These are phyloP conservation scores for Trichogramma pretiosum DNA, from an alignment of 1,140 invertebrate genomes.

Conservation along the genomic window DNA sequence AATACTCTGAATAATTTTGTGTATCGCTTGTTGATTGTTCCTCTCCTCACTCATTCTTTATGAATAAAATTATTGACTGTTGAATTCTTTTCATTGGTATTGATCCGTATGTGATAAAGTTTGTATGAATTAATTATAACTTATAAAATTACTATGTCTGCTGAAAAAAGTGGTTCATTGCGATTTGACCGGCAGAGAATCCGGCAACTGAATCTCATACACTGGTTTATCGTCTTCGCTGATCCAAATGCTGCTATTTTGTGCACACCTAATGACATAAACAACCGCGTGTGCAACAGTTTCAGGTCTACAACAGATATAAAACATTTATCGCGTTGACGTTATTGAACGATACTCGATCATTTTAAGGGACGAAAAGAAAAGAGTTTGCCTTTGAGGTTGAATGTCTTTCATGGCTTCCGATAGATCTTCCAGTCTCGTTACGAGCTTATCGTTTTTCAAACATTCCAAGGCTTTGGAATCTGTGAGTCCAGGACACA, in stretches of 20 bases:
- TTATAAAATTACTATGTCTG: too few relatives aligned
- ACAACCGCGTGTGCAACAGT: conserved; percentile 43
- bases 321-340: not conserved
- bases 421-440: conserved; percentile 12
- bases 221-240: conserved; percentile 43
- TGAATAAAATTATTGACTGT: too few relatives aligned
- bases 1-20: conserved; percentile 21
- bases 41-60: too few relatives aligned
- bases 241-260: conserved; percentile 47
- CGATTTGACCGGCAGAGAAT: conserved; percentile 28
- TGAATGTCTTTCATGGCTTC: conserved; percentile 17
- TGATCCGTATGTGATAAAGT: too few relatives aligned
- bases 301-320: conserved; percentile 31
- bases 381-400: conserved; percentile 22
- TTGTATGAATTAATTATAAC: too few relatives aligned
- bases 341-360: not conserved
- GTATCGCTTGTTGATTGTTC: too few relatives aligned
- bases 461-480: conserved; percentile 25
- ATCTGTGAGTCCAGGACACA: conserved; percentile 40
- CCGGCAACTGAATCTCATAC: conserved; percentile 45
- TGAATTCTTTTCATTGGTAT: too few relatives aligned
- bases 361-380: not conserved
- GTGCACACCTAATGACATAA: conserved; percentile 42
- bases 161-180: too few relatives aligned
- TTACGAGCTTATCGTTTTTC: conserved; percentile 7